Evolutionary conservation across 2,797 vertebrate species (phyloP), one percentile per base, ranked within the genome.

Genomic region (Merluccius polli): DNA sequence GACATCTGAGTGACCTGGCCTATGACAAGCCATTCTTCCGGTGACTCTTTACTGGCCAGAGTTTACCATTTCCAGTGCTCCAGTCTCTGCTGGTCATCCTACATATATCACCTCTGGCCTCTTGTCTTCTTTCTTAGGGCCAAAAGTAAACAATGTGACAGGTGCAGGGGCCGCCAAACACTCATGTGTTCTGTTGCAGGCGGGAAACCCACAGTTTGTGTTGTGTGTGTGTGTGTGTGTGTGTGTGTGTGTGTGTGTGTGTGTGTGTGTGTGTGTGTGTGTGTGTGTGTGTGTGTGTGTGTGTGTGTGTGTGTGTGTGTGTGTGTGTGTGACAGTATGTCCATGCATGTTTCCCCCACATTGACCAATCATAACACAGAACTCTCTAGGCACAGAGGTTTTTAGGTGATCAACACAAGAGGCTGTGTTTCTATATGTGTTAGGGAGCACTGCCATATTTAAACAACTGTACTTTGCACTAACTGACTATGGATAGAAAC

Each of bases 91-190:
- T 80, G 36, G 2, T 79, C 71, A 63, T 13, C 77, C 77, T 3
- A 76, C 59, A 71, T 15, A 41, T 78, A 75, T 85, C 79, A 80
- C 82, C 70, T 44, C 73, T 32, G 44, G 68, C 74, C 82, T 75
- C 72, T 73, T 79, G 78, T 80, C 69, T 71, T 41, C 44, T 75
- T 48, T 79, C 59, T 80, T 76, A 65, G 81, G 83, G 81, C 82
- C 77, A 77, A 90, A 79, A 84, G 83, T 90, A 89, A 91, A 90
- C 87, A 86, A 52, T 78, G 70, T 79, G 84, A 90, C 91, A 92
- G 91, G 91, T 92, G 91, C 87, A 81, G 77, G 75, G 78, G 79
- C 86, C 83, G 82, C 79, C 72, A 79, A 87, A 87, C 73, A 78
- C 86, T 79, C 85, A 86, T 82, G 78, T 82, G 87, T 78, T 81